A percentile compares a stretch with the other conserved stretches of the same genome.
Conservation (phyloP, 2,888 invertebrate genomes). For the Byasa hedistus region DNA sequence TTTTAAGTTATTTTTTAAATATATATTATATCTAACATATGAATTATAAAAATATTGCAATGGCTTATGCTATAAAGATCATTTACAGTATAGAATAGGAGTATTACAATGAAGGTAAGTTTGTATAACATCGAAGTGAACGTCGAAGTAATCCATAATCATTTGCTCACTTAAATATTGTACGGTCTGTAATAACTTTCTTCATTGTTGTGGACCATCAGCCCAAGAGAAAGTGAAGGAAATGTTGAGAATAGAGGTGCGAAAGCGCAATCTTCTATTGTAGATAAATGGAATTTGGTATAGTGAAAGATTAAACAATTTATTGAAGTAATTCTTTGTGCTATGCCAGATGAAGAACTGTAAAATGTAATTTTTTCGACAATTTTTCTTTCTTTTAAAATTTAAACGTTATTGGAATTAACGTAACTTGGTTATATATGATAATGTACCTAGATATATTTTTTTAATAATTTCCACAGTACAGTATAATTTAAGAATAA, state of each 20-base stretch:
- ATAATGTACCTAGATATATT: too few species aligned
- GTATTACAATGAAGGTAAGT: background rate
- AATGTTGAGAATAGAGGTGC: slow-evolving; percentile 57
- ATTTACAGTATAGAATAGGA: background rate
- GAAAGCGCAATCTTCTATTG: slow-evolving; percentile 49
- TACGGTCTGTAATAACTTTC: slow-evolving; percentile 45
- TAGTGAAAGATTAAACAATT: slow-evolving; percentile 6
- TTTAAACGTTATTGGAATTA: too few species aligned
- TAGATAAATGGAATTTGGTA: slow-evolving; percentile 40
- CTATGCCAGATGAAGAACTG: too few species aligned
- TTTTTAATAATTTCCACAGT: too few species aligned
- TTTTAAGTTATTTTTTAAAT: too few species aligned
- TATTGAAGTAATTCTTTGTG: background rate
- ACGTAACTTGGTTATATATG: too few species aligned
- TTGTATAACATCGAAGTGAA: background rate
- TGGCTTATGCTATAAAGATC: background rate
- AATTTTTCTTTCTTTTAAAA: too few species aligned
- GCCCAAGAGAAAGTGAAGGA: slow-evolving; percentile 56
- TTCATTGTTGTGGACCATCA: slow-evolving; percentile 49
- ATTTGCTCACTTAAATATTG: slow-evolving; percentile 7
- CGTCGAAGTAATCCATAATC: slow-evolving; percentile 18
- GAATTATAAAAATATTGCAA: background rate
- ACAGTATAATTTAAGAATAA: too few species aligned
- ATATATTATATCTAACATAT: too few species aligned
- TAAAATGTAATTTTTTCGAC: too few species aligned